Conservation (phyloP, 2,113 vertebrate species). For the Serilophus lunatus region DNA sequence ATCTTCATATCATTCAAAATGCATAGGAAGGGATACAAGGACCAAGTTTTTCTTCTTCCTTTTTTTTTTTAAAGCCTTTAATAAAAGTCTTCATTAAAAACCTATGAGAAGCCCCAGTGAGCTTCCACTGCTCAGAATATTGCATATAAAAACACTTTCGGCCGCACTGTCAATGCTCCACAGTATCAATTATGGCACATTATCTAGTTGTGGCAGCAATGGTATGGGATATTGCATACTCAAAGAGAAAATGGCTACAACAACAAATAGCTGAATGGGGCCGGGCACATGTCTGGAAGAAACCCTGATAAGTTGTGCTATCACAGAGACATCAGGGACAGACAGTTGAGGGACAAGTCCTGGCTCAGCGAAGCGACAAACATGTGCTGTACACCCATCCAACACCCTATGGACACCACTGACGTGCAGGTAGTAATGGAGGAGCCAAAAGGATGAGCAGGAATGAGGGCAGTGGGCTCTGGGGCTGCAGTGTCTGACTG, state of each 20-base stretch:
- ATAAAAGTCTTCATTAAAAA: constrained; percentile 72
- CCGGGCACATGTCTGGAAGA: not conserved
- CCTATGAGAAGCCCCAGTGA: constrained; percentile 61
- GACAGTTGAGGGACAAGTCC: not conserved
- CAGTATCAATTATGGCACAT: constrained; percentile 65
- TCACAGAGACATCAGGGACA: not conserved
- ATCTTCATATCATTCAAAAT: constrained; percentile 76
- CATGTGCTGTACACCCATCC: not conserved
- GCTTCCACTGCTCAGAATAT: constrained; percentile 73
- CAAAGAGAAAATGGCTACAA: constrained; percentile 56
- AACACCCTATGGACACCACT: not conserved
- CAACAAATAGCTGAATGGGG: not conserved
- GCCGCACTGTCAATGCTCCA: constrained; percentile 59
- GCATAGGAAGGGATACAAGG: constrained; percentile 82
- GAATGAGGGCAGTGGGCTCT: accelerated
- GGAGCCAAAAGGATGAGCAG: not conserved
- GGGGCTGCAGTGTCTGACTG: accelerated
- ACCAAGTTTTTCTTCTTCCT: constrained; percentile 40
- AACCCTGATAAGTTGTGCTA: not conserved
- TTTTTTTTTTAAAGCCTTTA: constrained; percentile 61
- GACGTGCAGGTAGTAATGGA: accelerated
- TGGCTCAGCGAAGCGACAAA: not conserved
- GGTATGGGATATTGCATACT: constrained; percentile 71
- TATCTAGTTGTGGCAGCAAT: constrained; percentile 62
- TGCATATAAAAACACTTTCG: constrained; percentile 79